phyloP scores from a whole-genome alignment of 2,113 vertebrate genomes.

The Potamarius usumacintae region DNA sequence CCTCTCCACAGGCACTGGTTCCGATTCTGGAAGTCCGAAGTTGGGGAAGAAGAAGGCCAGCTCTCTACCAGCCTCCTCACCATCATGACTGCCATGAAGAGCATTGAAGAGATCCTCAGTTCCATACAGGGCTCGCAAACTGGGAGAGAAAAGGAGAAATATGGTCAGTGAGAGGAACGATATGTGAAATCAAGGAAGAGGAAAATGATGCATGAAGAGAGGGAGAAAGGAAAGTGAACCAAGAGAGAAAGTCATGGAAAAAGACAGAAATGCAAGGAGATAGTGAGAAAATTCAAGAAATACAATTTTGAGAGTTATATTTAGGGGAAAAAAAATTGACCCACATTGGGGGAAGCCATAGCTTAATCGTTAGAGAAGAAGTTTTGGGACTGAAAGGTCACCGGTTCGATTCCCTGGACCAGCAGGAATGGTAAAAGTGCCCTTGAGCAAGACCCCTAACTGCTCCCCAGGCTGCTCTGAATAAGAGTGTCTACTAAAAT shows the following conservation, averaged over 20 bases:
- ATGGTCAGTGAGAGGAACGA: not conserved
- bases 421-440: no score
- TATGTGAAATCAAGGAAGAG: slow-evolving; percentile 38
- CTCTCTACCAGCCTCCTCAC: slow-evolving; percentile 77
- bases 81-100: slow-evolving; percentile 78
- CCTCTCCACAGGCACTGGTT: slow-evolving; percentile 68
- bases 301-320: slow-evolving; percentile 22
- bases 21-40: slow-evolving; percentile 67
- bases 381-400: no score
- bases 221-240: not conserved
- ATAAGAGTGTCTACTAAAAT: no score
- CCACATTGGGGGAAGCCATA: not conserved
- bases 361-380: no score
- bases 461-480: no score
- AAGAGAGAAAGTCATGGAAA: not conserved
- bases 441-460: no score
- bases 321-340: not conserved
- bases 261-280: not conserved
- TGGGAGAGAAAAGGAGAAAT: slow-evolving; percentile 58
- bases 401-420: no score
- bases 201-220: slow-evolving; percentile 29
- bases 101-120: slow-evolving; percentile 80
- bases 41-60: slow-evolving; percentile 82
- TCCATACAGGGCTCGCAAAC: slow-evolving; percentile 83
- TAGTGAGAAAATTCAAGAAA: slow-evolving; percentile 52